Evolutionary conservation across 1,140 invertebrate genomes (phyloP).

Genomic region (Chymomyza costata): DNA sequence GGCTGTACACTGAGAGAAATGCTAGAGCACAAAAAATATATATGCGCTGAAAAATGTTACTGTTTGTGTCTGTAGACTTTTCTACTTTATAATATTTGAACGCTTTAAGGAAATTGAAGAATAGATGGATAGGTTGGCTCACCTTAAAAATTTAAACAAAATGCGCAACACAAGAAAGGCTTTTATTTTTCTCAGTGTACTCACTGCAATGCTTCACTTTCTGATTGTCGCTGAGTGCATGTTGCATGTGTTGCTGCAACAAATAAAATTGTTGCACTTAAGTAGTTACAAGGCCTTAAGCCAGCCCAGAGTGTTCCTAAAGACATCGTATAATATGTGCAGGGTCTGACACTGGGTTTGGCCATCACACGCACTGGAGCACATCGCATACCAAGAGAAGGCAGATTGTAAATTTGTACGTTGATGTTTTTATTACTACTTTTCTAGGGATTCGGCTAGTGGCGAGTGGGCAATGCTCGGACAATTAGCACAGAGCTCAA

Average conservation of each 20-base stretch:
- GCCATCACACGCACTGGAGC: constrained; percentile 4
- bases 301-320: too few species aligned
- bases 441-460: constrained; percentile 45
- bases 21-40: constrained; percentile 12
- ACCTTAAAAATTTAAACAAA: too few species aligned
- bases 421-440: constrained; percentile 72
- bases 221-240: constrained; percentile 27
- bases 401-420: constrained; percentile 58
- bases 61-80: too few species aligned
- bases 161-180: too few species aligned
- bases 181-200: constrained; percentile 28
- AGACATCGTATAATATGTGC: too few species aligned
- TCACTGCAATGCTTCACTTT: too few species aligned
- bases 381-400: constrained; percentile 29
- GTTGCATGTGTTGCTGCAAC: constrained; percentile 54
- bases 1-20: constrained; percentile 8
- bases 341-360: too few species aligned
- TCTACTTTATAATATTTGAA: too few species aligned
- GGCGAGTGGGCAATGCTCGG: constrained; percentile 13
- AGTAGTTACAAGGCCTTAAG: constrained; percentile 47
- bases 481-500: too few species aligned
- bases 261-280: constrained; percentile 72
- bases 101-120: too few species aligned
- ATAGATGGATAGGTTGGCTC: too few species aligned
- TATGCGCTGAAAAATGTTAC: too few species aligned